Percentiles rank a stretch among this genome's conserved stretches.
phyloP scores from a whole-genome alignment of 2,888 invertebrate genomes.

The Perizoma flavofasciatum region DNA sequence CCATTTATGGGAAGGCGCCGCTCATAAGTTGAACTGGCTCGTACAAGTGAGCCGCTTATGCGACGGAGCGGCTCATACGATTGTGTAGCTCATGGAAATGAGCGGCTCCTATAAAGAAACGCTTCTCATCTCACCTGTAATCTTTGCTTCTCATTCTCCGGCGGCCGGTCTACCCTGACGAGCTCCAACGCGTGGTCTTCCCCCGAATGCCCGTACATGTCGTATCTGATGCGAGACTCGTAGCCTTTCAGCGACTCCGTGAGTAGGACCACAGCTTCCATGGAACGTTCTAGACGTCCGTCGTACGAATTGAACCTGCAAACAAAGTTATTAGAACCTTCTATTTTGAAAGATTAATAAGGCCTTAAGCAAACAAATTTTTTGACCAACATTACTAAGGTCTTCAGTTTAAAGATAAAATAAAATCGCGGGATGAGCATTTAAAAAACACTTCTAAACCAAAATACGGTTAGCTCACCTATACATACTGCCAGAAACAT shows the following conservation, averaged over 20 bases:
- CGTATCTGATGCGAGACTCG: conserved; percentile 95
- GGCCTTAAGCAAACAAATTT: too few relatives aligned
- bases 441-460: too few relatives aligned
- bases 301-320: conserved; percentile 96
- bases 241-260: conserved; percentile 96
- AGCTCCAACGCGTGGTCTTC: conserved; percentile 91
- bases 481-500: conserved; percentile 99
- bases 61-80: too few relatives aligned
- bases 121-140: conserved; percentile 85
- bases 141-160: conserved; percentile 94
- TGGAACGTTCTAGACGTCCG: conserved; percentile 94
- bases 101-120: too few relatives aligned
- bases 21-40: too few relatives aligned
- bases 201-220: conserved; percentile 97
- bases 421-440: too few relatives aligned
- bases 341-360: neutral
- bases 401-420: too few relatives aligned
- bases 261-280: conserved; percentile 94
- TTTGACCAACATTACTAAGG: too few relatives aligned
- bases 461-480: conserved; percentile 83
- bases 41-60: too few relatives aligned
- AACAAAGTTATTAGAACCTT: neutral
- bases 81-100: too few relatives aligned
- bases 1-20: too few relatives aligned
- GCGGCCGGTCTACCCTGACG: conserved; percentile 87